These are phyloP conservation scores for Tridacna crocea DNA, from an alignment of 2,888 invertebrate genomes.

Conservation along the genomic window DNA sequence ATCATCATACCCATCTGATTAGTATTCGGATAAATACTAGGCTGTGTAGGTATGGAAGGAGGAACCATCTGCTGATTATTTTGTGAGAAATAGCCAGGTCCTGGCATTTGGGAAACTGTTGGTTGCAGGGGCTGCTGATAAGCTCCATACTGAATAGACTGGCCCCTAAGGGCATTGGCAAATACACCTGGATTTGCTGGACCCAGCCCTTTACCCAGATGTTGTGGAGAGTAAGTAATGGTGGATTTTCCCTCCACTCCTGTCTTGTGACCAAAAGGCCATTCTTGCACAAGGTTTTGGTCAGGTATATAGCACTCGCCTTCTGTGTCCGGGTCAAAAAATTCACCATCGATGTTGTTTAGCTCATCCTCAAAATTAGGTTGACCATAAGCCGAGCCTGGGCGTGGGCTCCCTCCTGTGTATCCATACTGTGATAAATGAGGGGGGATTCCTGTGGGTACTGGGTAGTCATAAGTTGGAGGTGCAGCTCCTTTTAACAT, in stretches of 20 bases:
- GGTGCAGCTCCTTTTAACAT: constrained; percentile 21
- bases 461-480: constrained; percentile 36
- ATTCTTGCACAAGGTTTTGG: constrained; percentile 74
- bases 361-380: constrained; percentile 65
- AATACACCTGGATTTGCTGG: constrained; percentile 68
- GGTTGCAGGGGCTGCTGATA: constrained; percentile 43
- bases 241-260: constrained; percentile 75
- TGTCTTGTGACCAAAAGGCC: constrained; percentile 76
- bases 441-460: constrained; percentile 43
- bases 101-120: constrained; percentile 63
- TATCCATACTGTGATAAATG: constrained; percentile 60
- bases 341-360: constrained; percentile 71
- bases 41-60: constrained; percentile 32
- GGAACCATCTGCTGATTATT: constrained; percentile 35
- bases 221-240: constrained; percentile 71
- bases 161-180: constrained; percentile 74
- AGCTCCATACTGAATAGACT: constrained; percentile 72
- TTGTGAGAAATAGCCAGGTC: constrained; percentile 77
- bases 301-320: constrained; percentile 66
- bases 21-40: constrained; percentile 37
- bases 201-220: constrained; percentile 26
- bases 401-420: constrained; percentile 47
- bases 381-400: constrained; percentile 50
- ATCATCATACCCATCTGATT: constrained; percentile 30
- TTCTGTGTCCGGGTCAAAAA: constrained; percentile 69